These are phyloP conservation scores for Drosophila lacertosa DNA, from an alignment of 1,140 invertebrate genomes.

Conservation along the genomic window DNA sequence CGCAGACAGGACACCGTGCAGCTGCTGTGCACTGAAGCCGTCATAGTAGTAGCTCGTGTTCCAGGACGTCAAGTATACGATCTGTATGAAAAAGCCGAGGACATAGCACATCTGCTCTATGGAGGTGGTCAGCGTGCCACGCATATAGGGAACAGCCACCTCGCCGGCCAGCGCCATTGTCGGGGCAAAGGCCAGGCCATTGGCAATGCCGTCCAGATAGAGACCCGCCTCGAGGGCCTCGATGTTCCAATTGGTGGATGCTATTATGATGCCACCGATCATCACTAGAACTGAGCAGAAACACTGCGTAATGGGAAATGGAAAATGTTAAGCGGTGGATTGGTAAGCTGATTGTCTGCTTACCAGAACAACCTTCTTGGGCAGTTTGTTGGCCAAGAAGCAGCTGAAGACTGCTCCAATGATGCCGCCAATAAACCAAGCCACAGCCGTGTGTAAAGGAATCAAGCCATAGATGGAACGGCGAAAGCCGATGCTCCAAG, in stretches of 20 bases:
- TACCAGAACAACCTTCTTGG: slow-evolving; percentile 61
- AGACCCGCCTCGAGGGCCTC: slow-evolving; percentile 30
- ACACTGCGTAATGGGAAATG: no score
- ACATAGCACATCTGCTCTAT: slow-evolving; percentile 42
- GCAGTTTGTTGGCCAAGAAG: slow-evolving; percentile 45
- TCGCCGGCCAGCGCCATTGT: slow-evolving; percentile 58
- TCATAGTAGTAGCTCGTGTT: not conserved
- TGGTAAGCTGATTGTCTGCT: not conserved
- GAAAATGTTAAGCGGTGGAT: not conserved
- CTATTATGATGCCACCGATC: slow-evolving; percentile 44
- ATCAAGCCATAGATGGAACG: rapidly evolving
- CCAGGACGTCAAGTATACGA: slow-evolving; percentile 40
- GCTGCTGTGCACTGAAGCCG: slow-evolving; percentile 33
- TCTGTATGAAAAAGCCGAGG: slow-evolving; percentile 45
- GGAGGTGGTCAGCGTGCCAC: slow-evolving; percentile 19
- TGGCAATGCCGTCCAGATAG: slow-evolving; percentile 64
- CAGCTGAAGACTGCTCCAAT: slow-evolving; percentile 52
- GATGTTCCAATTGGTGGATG: slow-evolving; percentile 8
- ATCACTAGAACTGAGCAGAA: slow-evolving; percentile 38
- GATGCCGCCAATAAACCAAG: slow-evolving; percentile 67
- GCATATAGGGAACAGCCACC: slow-evolving; percentile 36
- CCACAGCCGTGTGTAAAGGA: slow-evolving; percentile 38
- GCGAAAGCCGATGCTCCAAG: slow-evolving; percentile 61
- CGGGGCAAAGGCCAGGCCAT: slow-evolving; percentile 59
- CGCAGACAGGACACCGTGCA: slow-evolving; percentile 49